Percentiles rank a stretch among this genome's conserved stretches.
These are phyloP conservation scores for Rhinophrynus dorsalis DNA, from an alignment of 2,797 vertebrate genomes.

Conservation along the genomic window DNA sequence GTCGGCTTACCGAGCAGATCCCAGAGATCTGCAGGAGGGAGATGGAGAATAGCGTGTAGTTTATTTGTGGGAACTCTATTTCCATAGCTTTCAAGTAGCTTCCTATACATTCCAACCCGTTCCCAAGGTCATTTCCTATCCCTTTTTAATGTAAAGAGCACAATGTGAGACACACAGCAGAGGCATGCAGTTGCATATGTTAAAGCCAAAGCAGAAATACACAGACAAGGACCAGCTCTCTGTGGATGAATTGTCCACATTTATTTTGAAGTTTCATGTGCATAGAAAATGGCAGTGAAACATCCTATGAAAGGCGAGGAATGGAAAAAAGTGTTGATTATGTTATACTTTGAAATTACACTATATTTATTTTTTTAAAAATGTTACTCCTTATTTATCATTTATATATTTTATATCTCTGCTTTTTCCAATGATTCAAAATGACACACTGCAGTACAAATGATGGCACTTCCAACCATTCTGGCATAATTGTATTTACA, in stretches of 20 bases:
- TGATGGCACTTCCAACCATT: constrained; percentile 86
- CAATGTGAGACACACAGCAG: too few species aligned
- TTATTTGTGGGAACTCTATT: too few species aligned
- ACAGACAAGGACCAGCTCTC: constrained; percentile 62
- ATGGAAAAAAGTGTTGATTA: constrained; percentile 66
- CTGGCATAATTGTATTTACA: constrained; percentile 94
- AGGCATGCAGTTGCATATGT: too few species aligned
- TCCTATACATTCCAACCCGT: too few species aligned
- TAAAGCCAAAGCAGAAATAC: constrained; percentile 36
- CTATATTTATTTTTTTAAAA: constrained; percentile 75
- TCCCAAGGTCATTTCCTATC: too few species aligned
- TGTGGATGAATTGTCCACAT: constrained; percentile 77
- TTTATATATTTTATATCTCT: constrained; percentile 47
- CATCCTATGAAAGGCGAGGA: constrained; percentile 72
- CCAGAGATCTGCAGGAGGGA: too few species aligned
- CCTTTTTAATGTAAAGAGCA: too few species aligned
- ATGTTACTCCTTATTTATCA: constrained; percentile 49
- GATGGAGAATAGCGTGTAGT: too few species aligned
- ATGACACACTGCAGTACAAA: constrained; percentile 86
- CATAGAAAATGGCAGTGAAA: constrained; percentile 86
- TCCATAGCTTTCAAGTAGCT: too few species aligned
- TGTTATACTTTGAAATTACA: constrained; percentile 71
- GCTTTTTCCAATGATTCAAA: constrained; percentile 70
- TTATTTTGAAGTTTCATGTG: constrained; percentile 79
- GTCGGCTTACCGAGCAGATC: too few species aligned